Evolutionary conservation across 2,797 vertebrate species (phyloP).

Genomic region (Alfaro cultratus): DNA sequence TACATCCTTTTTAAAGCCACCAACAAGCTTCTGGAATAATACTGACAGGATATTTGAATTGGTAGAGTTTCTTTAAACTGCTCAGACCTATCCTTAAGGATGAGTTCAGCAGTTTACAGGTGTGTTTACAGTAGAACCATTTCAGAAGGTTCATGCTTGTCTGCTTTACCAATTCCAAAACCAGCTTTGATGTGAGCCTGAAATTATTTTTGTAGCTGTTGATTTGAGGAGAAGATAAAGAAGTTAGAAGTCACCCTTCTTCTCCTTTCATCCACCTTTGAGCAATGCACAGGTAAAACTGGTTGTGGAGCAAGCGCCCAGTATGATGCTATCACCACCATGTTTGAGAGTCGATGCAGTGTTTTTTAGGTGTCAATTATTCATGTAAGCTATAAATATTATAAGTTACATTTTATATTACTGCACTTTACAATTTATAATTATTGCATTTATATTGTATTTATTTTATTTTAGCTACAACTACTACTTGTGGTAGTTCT

Average conservation of each 20-base stretch:
- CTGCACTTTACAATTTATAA: no score
- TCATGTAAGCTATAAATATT: neutral
- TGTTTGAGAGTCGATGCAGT: neutral
- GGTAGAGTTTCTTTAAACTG: neutral
- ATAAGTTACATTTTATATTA: no score
- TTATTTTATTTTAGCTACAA: no score
- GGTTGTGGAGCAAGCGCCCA: neutral
- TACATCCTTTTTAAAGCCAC: neutral
- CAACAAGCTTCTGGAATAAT: neutral
- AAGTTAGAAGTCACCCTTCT: neutral
- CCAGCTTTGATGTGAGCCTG: neutral
- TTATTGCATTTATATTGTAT: no score
- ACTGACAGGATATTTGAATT: neutral
- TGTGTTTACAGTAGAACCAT: neutral
- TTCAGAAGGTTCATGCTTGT: neutral
- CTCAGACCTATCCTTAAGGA: neutral
- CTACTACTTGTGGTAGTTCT: no score
- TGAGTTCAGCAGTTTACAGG: neutral
- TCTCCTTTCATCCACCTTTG: neutral
- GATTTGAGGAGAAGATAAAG: neutral
- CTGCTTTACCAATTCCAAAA: neutral
- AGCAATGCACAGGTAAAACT: neutral
- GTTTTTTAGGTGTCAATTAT: neutral
- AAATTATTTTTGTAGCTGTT: neutral
- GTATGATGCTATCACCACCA: neutral